phyloP scores from a whole-genome alignment of 1,140 invertebrate genomes.

The Drosophila obscura region DNA sequence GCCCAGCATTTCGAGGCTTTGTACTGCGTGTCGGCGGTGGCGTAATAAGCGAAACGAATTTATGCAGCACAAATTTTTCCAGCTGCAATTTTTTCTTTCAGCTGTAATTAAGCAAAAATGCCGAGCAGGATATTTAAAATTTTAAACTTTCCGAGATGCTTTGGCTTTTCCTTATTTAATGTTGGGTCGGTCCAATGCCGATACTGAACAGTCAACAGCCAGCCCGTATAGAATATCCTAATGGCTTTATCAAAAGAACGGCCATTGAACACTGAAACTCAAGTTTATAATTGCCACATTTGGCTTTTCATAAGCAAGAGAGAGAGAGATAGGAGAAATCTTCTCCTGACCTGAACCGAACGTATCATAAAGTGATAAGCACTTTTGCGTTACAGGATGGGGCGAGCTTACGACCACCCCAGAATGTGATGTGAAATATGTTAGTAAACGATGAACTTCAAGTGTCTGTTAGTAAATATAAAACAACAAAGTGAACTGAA shows the following conservation, averaged over 20 bases:
- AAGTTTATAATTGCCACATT: conserved; percentile 33
- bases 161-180: neutral
- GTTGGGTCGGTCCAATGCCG: neutral
- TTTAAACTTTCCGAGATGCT: neutral
- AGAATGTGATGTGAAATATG: conserved; percentile 53
- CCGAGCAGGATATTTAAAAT: conserved; percentile 12
- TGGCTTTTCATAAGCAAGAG: neutral
- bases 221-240: conserved; percentile 20
- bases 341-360: conserved; percentile 20
- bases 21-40: conserved; percentile 51
- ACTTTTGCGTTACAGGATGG: conserved; percentile 27
- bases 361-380: conserved; percentile 63
- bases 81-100: conserved; percentile 18
- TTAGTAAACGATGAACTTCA: conserved; percentile 59
- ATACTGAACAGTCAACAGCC: conserved; percentile 23
- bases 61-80: conserved; percentile 56
- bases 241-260: conserved; percentile 1
- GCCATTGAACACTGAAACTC: neutral
- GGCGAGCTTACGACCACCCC: conserved; percentile 1
- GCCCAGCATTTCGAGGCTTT: conserved; percentile 40
- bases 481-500: conserved; percentile 52
- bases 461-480: conserved; percentile 71
- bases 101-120: conserved; percentile 42
- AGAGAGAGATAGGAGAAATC: no score
- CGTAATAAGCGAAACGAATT: conserved; percentile 72